Conservation (phyloP, 2,113 vertebrate genomes). For the Chitala chitala region DNA sequence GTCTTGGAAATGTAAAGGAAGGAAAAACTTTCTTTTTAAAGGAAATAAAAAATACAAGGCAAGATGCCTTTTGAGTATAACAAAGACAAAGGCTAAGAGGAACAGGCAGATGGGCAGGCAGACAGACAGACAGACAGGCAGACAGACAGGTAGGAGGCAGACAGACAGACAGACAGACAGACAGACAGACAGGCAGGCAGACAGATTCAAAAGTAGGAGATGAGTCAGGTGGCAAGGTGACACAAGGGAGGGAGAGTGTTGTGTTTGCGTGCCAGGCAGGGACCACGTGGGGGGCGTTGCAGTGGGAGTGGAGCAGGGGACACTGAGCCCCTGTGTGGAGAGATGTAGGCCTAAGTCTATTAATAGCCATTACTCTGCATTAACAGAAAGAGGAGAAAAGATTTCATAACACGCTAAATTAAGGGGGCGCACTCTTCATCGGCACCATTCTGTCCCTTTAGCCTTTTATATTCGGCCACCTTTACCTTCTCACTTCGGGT, state of each 20-base stretch:
- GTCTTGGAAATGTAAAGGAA: background rate
- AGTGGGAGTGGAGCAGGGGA: background rate
- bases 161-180: background rate
- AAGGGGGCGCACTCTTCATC: too few relatives aligned
- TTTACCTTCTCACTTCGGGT: too few relatives aligned
- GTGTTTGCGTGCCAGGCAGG: background rate
- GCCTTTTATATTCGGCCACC: too few relatives aligned
- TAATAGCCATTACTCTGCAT: background rate
- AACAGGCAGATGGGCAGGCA: too few relatives aligned
- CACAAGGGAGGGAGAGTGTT: background rate
- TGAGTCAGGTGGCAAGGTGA: slow-evolving; percentile 14
- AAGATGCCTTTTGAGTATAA: background rate
- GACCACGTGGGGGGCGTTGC: background rate
- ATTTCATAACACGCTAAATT: too few relatives aligned
- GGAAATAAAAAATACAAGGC: background rate
- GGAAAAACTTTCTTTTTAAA: too few relatives aligned
- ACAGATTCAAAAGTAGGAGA: background rate
- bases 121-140: background rate
- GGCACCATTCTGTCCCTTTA: too few relatives aligned
- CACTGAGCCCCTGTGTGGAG: background rate
- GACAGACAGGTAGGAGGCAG: slow-evolving; percentile 8
- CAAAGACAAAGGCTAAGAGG: background rate
- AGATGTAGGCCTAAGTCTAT: background rate
- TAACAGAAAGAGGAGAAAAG: too few relatives aligned
- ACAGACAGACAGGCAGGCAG: slow-evolving; percentile 2